phyloP scores from a whole-genome alignment of 2,888 invertebrate genomes.

The Drosophila limbata region DNA sequence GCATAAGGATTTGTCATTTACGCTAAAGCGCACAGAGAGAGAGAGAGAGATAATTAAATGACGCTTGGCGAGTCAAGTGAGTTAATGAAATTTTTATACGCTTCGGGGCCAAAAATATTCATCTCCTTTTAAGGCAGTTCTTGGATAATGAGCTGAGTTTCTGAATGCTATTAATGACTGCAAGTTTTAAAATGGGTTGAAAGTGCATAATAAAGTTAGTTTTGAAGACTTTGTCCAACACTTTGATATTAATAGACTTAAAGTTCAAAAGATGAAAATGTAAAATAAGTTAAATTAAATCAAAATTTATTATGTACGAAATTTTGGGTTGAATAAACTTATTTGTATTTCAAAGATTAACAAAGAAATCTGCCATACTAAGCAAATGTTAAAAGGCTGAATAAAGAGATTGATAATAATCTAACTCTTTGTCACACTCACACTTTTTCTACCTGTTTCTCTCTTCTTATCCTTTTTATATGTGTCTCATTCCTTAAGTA shows the following conservation, averaged over 20 bases:
- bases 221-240: neutral
- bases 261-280: neutral
- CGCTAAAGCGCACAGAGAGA: conserved; percentile 63
- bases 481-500: too few relatives aligned
- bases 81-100: conserved; percentile 80
- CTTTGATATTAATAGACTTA: neutral
- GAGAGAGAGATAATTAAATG: conserved; percentile 81
- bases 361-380: too few relatives aligned
- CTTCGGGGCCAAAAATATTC: conserved; percentile 48
- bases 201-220: neutral
- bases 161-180: neutral
- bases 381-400: too few relatives aligned
- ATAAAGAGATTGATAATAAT: too few relatives aligned
- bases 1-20: conserved; percentile 83
- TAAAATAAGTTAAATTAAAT: too few relatives aligned
- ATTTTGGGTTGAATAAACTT: neutral
- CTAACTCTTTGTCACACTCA: too few relatives aligned
- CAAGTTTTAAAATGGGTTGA: neutral
- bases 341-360: too few relatives aligned
- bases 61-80: conserved; percentile 61
- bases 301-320: too few relatives aligned
- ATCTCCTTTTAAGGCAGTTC: conserved; percentile 17
- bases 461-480: too few relatives aligned
- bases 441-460: too few relatives aligned
- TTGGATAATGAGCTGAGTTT: conserved; percentile 35